These are phyloP conservation scores for Gnathonemus longibarbis DNA, from an alignment of 2,113 vertebrate species.

Conservation along the genomic window DNA sequence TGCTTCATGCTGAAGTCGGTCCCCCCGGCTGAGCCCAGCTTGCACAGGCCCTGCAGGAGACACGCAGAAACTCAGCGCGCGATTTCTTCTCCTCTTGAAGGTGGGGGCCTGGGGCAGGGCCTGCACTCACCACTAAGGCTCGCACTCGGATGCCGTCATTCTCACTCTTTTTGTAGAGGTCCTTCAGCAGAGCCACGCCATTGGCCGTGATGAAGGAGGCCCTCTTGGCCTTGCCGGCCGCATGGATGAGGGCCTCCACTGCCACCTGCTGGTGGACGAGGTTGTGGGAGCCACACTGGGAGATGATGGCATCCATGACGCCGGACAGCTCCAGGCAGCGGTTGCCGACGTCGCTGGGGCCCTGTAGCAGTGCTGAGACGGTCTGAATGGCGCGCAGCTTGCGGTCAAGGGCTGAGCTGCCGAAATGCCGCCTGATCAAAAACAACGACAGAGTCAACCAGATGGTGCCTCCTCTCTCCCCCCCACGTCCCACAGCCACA, in stretches of 20 bases:
- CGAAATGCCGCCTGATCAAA: constrained; percentile 73
- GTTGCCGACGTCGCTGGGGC: constrained; percentile 83
- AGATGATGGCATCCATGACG: constrained; percentile 82
- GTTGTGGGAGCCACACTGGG: constrained; percentile 75
- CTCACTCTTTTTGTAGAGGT: constrained; percentile 90
- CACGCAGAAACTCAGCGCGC: constrained; percentile 37
- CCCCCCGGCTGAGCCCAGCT: constrained; percentile 89
- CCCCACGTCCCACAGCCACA: rapidly evolving
- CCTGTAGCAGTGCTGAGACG: constrained; percentile 86
- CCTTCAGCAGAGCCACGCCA: constrained; percentile 84
- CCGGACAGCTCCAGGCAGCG: constrained; percentile 83
- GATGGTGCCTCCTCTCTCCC: background rate
- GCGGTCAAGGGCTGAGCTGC: constrained; percentile 54
- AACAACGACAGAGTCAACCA: background rate
- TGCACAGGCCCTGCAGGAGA: constrained; percentile 81
- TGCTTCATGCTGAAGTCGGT: constrained; percentile 99
- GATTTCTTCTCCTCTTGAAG: background rate
- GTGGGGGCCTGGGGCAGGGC: background rate
- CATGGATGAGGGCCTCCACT: constrained; percentile 88
- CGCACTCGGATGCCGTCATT: constrained; percentile 90
- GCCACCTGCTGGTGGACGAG: constrained; percentile 87
- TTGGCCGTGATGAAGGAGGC: constrained; percentile 94
- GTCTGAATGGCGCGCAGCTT: constrained; percentile 90
- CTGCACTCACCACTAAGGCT: constrained; percentile 80
- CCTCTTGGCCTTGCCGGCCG: constrained; percentile 87